phyloP scores from a whole-genome alignment of 2,888 invertebrate species.

The Campoplex capitator region DNA sequence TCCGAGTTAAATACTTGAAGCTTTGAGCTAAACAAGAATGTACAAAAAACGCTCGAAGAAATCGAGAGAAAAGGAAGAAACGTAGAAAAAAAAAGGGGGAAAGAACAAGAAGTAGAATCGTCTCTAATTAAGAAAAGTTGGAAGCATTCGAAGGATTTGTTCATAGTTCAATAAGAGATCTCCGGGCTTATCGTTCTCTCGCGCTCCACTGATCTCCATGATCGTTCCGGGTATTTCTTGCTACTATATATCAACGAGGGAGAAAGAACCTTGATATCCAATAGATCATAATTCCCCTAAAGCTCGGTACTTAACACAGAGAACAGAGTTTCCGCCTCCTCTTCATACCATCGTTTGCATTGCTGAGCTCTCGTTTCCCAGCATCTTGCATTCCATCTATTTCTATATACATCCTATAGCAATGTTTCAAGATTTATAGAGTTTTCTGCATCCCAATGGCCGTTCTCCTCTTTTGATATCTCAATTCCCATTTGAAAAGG shows the following conservation, averaged over 20 bases:
- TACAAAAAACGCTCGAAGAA: conserved; percentile 1
- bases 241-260: not conserved
- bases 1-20: conserved; percentile 69
- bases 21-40: conserved; percentile 30
- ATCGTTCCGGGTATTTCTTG: conserved; percentile 44
- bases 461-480: conserved; percentile 59
- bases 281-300: conserved; percentile 66
- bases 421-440: conserved; percentile 73
- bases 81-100: conserved; percentile 31
- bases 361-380: conserved; percentile 47
- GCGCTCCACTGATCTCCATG: conserved; percentile 60
- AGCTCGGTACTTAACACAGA: conserved; percentile 72
- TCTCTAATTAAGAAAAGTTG: conserved; percentile 66
- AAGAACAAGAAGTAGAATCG: conserved; percentile 54
- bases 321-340: conserved; percentile 18
- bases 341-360: conserved; percentile 9
- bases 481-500: conserved; percentile 44
- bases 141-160: conserved; percentile 55
- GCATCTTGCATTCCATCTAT: conserved; percentile 27
- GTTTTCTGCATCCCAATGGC: conserved; percentile 36
- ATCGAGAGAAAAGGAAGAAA: conserved; percentile 32
- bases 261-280: conserved; percentile 44
- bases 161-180: conserved; percentile 33
- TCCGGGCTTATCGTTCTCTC: conserved; percentile 63
- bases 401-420: conserved; percentile 29